A percentile compares a stretch with the other conserved stretches of the same genome.
Evolutionary conservation across 2,113 vertebrate species (phyloP).

Genomic region (Perca flavescens): DNA sequence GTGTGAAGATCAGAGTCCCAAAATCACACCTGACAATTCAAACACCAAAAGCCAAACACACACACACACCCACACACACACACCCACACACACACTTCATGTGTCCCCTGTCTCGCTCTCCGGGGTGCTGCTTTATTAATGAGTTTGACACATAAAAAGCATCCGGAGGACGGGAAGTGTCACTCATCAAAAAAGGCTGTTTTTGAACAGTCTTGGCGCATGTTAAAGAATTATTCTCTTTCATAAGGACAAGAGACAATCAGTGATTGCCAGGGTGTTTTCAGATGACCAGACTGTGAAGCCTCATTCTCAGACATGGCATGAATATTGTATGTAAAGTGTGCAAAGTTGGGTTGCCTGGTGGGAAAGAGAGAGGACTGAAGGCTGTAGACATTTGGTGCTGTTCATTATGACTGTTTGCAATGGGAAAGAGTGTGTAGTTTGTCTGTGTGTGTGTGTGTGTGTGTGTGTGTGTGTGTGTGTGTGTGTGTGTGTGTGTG

Average conservation of each 20-base stretch:
- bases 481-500: conserved; percentile 30
- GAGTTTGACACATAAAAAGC: conserved; percentile 99
- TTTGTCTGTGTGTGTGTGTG: conserved; percentile 29
- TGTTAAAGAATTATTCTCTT: conserved; percentile 98
- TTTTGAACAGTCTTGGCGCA: conserved; percentile 95
- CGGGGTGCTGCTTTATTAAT: conserved; percentile 97
- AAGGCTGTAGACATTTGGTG: conserved; percentile 65
- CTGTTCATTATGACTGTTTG: conserved; percentile 77
- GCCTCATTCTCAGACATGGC: conserved; percentile 89
- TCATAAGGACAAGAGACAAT: conserved; percentile 94
- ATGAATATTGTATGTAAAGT: conserved; percentile 98
- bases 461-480: conserved; percentile 50
- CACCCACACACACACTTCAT: conserved; percentile 35
- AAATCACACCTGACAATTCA: conserved; percentile 99
- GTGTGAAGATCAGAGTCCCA: conserved; percentile 93
- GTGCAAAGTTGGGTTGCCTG: conserved; percentile 90
- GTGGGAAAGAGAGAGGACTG: conserved; percentile 80
- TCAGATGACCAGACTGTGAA: conserved; percentile 96
- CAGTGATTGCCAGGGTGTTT: conserved; percentile 90
- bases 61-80: not conserved
- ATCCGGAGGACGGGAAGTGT: conserved; percentile 94
- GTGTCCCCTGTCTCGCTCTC: conserved; percentile 87
- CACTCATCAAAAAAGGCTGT: conserved; percentile 95
- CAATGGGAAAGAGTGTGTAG: conserved; percentile 59
- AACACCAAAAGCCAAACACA: conserved; percentile 82